Conservation (phyloP, 64 coral and sea anemone genomes). For the Montipora efflorescens region DNA sequence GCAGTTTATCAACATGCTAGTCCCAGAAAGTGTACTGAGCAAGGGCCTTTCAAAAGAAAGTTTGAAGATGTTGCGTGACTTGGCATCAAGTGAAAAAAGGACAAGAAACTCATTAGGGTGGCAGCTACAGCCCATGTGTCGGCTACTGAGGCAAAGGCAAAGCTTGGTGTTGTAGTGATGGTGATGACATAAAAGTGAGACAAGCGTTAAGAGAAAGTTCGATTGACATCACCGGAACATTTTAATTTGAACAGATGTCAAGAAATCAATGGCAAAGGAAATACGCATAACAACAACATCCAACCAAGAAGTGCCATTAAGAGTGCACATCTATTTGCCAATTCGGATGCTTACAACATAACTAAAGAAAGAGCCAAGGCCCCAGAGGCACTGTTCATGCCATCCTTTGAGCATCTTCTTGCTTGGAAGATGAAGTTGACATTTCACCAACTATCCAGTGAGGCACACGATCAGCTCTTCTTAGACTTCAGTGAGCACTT, state of each 20-base stretch:
- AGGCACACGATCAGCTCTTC: conserved; percentile 24
- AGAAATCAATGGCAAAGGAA: too few relatives aligned
- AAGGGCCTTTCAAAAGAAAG: conserved; percentile 53
- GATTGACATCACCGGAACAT: too few relatives aligned
- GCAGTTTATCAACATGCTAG: too few relatives aligned
- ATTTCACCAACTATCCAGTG: background rate
- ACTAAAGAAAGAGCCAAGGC: background rate
- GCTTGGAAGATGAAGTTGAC: background rate
- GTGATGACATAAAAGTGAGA: background rate
- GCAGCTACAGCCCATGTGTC: conserved; percentile 34
- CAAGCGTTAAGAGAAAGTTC: too few relatives aligned
- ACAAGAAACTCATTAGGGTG: conserved; percentile 46
- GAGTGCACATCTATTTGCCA: background rate
- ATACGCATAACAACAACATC: background rate
- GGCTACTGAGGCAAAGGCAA: conserved; percentile 30
- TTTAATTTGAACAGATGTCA: too few relatives aligned
- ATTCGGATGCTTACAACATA: background rate
- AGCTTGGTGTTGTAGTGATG: background rate
- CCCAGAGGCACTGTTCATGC: background rate
- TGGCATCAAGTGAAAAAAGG: conserved; percentile 51
- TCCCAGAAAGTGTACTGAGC: background rate
- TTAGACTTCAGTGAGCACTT: conserved; percentile 30
- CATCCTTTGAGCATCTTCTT: background rate
- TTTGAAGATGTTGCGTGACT: conserved; percentile 54
- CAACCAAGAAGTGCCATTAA: background rate